A percentile compares a stretch with the other conserved stretches of the same genome.
phyloP scores from a whole-genome alignment of 2,888 invertebrate species.

The Eristalis arbustorum region DNA sequence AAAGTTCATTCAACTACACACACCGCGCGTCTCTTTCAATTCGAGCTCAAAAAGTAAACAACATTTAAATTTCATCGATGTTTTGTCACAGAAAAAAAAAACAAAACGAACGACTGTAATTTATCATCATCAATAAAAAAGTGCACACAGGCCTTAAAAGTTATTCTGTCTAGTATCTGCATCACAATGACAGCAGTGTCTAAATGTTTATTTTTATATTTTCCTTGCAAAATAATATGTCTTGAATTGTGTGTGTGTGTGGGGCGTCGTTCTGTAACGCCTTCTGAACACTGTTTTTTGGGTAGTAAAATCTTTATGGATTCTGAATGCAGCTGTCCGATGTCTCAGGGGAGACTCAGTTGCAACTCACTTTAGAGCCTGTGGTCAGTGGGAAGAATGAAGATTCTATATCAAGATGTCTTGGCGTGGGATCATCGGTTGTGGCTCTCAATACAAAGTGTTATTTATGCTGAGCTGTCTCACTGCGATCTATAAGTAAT shows the following conservation, averaged over 20 bases:
- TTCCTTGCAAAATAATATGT: constrained; percentile 23
- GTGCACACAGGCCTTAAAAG: background rate
- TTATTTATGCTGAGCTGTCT: background rate
- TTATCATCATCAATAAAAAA: constrained; percentile 15
- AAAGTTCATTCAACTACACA: constrained; percentile 55
- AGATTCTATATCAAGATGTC: no score
- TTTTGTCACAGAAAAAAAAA: constrained; percentile 24
- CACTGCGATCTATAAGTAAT: background rate
- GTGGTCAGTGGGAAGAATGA: constrained; percentile 17
- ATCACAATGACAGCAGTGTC: constrained; percentile 29
- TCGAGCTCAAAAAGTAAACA: constrained; percentile 35
- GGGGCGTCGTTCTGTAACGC: constrained; percentile 17
- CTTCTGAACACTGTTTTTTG: constrained; percentile 28
- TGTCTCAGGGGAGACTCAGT: no score
- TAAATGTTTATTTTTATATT: background rate
- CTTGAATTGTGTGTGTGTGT: background rate
- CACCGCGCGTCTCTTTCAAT: background rate
- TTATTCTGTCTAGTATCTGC: background rate
- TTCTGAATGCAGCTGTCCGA: constrained; percentile 1
- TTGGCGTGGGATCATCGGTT: background rate
- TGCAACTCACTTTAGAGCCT: constrained; percentile 20
- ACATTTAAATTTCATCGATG: constrained; percentile 23
- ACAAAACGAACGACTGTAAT: constrained; percentile 12
- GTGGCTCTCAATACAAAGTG: background rate
- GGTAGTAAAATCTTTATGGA: constrained; percentile 61